Base-by-base conservation (phyloP, 2,888 invertebrate genomes). In the Athalia circularis region DNA sequence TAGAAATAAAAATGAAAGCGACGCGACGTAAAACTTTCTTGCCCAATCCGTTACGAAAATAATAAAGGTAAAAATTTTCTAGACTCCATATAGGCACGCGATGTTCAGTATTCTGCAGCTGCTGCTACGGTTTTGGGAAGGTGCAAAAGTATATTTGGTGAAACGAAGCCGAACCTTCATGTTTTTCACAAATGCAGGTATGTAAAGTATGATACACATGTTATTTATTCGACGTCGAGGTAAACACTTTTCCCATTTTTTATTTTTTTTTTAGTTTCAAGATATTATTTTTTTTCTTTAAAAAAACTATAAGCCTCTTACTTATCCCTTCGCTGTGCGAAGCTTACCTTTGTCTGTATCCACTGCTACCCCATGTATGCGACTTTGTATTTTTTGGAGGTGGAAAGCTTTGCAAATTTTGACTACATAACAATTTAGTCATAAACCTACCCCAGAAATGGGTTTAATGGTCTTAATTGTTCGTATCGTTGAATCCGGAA, bases 201-300 rank as follows among this genome's bases (percentile, higher is more conserved):
- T 29, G 29, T 29, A 29, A 29, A 29, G 29, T 29, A 29, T 29
- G 29, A 29, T 13, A 47, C 9, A 13, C 57, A 8, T 57, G 59
- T 70, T 57, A 70, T 57, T 59, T 47, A 70, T 70, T 57, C 47
- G 57, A 45, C 70, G 43, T n/a, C 13, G 72, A 72, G 47, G 57
- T 59, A 72, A 72, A 59, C 59, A 72, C 13, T 72, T 72, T 47
- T 45, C 59, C 45, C 47, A 47, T 72, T 57, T 13, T 45, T 29
- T 2, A 1, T 1, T 2, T 29, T 29, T 29, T 29, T 29, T 29
- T 2, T 29, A 29, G 0, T 0, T 6, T n/a, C 15, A 43, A 68
- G 3, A 29, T 52, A 4, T 6, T 68, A 29, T 45, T 11, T 45
- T 11, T 45, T 45, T n/a, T 11, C 67, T 67, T 9, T 0, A 50